Base-by-base conservation (phyloP, 2,888 invertebrate species). In the Rhyacophila evoluta region DNA sequence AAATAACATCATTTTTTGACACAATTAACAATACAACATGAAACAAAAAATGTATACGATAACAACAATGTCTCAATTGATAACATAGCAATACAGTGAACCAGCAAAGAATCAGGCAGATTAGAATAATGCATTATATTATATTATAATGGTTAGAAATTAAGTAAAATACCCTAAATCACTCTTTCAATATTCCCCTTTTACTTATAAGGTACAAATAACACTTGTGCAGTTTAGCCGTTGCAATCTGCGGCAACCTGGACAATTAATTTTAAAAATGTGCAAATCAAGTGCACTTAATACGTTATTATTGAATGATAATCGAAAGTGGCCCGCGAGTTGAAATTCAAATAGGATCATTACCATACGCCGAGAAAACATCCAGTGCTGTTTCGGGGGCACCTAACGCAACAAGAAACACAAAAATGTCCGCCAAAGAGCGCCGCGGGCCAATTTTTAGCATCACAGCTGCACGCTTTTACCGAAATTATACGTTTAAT, bases 231-330 rank as follows among this genome's bases (percentile, higher is more conserved):
- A 55, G 1, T 19, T 55, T 19, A 19, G 10, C 55, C 19, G 19
- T 19, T 55, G 19, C 19, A 25, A n/a, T 10, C 15, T 10, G 19
- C n/a, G n/a, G n/a, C n/a, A n/a, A n/a, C n/a, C n/a, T n/a, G n/a
- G n/a, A n/a, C n/a, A n/a, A n/a, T n/a, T n/a, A n/a, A 25, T 55
- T 19, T 55, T 8, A 8, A 55, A 55, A 55, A 55, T 0, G 25
- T 55, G 19, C 15, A 55, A 55, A 25, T 10, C 55, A 55, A 19
- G 55, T 2, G 19, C 55, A 55, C 55, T 25, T 55, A 55, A 55
- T 19, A 55, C 19, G 55, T 55, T 55, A 55, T 55, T 55, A 55
- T 55, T 55, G 55, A 55, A 55, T 55, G 55, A 55, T 55, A 55
- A 55, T 55, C 19, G 55, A 25, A 15, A 19, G 19, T 55, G 55